These are phyloP conservation scores for Holacanthus passer DNA, from an alignment of 2,113 vertebrate species.

Conservation along the genomic window DNA sequence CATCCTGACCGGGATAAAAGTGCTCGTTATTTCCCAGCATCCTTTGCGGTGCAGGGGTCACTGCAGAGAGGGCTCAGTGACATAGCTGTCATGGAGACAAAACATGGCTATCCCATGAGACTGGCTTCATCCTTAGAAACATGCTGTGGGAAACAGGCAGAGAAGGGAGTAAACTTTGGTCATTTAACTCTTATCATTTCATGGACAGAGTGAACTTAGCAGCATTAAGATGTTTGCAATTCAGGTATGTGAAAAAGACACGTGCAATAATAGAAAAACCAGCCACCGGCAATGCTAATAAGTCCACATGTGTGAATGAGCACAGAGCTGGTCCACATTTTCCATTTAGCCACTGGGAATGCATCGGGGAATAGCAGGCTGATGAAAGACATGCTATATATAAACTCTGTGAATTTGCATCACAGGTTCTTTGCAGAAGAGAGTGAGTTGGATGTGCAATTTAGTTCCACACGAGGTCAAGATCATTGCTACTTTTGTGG, in stretches of 20 bases:
- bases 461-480: slow-evolving; percentile 66
- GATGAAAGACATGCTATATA: slow-evolving; percentile 80
- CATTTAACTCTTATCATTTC: slow-evolving; percentile 32
- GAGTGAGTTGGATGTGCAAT: slow-evolving; percentile 54
- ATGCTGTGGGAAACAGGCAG: slow-evolving; percentile 77
- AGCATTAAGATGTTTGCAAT: slow-evolving; percentile 22
- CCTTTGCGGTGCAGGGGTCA: slow-evolving; percentile 88
- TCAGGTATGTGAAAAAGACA: slow-evolving; percentile 44
- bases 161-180: slow-evolving; percentile 59
- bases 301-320: slow-evolving; percentile 74
- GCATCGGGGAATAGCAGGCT: slow-evolving; percentile 76
- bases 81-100: slow-evolving; percentile 88
- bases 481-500: slow-evolving; percentile 53
- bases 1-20: slow-evolving; percentile 84
- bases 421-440: slow-evolving; percentile 61
- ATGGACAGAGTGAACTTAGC: slow-evolving; percentile 36
- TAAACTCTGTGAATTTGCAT: slow-evolving; percentile 78
- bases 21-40: slow-evolving; percentile 88
- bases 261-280: slow-evolving; percentile 54
- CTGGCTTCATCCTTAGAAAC: slow-evolving; percentile 73
- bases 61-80: slow-evolving; percentile 89
- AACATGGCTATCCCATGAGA: slow-evolving; percentile 85
- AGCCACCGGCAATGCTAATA: slow-evolving; percentile 64
- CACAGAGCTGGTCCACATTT: slow-evolving; percentile 78
- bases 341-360: slow-evolving; percentile 80